These are phyloP conservation scores for Chloroceryle amazona DNA, from an alignment of 2,797 vertebrate species.

Conservation along the genomic window DNA sequence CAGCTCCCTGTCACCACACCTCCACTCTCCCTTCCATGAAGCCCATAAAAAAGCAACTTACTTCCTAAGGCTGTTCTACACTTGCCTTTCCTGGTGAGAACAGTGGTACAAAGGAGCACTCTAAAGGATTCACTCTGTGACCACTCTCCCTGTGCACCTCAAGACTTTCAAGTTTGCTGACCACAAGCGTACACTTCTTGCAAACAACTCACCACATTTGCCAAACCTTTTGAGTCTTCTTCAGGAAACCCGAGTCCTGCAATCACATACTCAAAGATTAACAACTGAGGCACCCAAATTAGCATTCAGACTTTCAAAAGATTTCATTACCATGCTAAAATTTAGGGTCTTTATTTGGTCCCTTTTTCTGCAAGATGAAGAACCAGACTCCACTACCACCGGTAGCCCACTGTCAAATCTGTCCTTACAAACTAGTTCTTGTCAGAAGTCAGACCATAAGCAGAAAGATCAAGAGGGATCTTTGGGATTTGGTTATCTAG, in stretches of 20 bases:
- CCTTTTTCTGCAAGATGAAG: background rate
- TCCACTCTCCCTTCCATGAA: background rate
- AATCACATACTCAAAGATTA: background rate
- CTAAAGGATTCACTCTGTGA: background rate
- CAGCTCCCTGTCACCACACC: background rate
- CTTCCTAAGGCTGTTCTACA: background rate
- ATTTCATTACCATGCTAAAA: accelerated
- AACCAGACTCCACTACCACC: background rate
- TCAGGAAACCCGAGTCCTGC: background rate
- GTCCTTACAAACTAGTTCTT: background rate
- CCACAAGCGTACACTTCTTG: background rate
- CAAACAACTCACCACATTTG: background rate
- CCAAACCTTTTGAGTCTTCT: background rate
- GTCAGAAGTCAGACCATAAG: background rate
- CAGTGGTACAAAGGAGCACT: background rate
- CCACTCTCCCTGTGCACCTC: background rate
- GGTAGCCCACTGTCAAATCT: background rate
- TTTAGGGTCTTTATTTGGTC: background rate
- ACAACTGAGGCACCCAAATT: background rate
- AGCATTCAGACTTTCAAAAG: background rate
- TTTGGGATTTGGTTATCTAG: background rate
- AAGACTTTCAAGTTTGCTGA: background rate
- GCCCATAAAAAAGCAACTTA: background rate
- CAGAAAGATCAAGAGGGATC: conserved; percentile 43
- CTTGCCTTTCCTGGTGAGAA: background rate